Percentiles rank a stretch among this genome's conserved stretches.
phyloP scores from a whole-genome alignment of 2,888 invertebrate genomes.

The Anorthoa munda region DNA sequence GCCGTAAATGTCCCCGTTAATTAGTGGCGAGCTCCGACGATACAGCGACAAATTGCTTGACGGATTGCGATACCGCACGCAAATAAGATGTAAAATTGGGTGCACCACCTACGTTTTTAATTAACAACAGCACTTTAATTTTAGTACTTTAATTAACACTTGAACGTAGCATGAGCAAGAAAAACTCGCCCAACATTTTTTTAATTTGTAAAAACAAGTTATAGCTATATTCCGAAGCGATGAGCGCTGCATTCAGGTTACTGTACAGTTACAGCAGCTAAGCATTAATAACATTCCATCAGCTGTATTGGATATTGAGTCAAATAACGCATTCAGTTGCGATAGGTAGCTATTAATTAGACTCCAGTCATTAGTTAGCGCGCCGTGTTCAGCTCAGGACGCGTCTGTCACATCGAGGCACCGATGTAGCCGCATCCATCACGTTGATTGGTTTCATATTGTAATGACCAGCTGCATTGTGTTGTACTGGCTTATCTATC shows the following conservation, averaged over 20 bases:
- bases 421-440: constrained; percentile 76
- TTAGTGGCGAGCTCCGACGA: constrained; percentile 85
- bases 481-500: constrained; percentile 72
- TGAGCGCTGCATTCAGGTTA: constrained; percentile 12
- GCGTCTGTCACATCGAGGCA: constrained; percentile 70
- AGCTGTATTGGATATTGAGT: constrained; percentile 54
- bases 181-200: neutral
- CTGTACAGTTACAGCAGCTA: constrained; percentile 17
- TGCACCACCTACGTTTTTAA: constrained; percentile 21
- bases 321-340: constrained; percentile 72
- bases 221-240: neutral
- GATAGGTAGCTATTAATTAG: constrained; percentile 82
- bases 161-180: neutral
- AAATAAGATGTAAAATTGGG: constrained; percentile 73
- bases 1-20: constrained; percentile 86
- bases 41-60: constrained; percentile 85
- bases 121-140: constrained; percentile 23
- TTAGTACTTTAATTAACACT: neutral
- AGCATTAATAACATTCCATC: constrained; percentile 33
- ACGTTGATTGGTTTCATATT: constrained; percentile 85
- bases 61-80: constrained; percentile 78
- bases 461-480: constrained; percentile 79
- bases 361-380: constrained; percentile 78
- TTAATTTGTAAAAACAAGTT: neutral
- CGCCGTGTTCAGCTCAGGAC: constrained; percentile 76